Conservation (phyloP, 2,888 invertebrate species). For the Anorthoa munda region DNA sequence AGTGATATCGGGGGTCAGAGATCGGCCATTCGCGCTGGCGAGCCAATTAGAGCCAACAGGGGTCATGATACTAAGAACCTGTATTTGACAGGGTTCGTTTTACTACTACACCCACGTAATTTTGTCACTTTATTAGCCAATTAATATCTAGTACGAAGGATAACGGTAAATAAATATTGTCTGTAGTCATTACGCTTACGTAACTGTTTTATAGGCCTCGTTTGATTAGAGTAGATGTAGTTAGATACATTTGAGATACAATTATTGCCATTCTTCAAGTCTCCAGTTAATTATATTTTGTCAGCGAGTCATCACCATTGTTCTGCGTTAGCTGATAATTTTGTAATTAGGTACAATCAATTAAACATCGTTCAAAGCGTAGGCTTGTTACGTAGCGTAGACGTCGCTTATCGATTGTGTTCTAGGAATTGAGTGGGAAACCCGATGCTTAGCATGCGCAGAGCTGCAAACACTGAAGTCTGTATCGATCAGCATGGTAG, state of each 20-base stretch:
- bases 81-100: slow-evolving; percentile 80
- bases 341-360: slow-evolving; percentile 24
- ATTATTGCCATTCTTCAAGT: slow-evolving; percentile 19
- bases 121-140: slow-evolving; percentile 66
- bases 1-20: slow-evolving; percentile 86
- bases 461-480: slow-evolving; percentile 39
- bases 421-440: slow-evolving; percentile 29
- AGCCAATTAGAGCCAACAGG: slow-evolving; percentile 85
- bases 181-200: slow-evolving; percentile 33
- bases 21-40: slow-evolving; percentile 86
- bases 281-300: slow-evolving; percentile 29
- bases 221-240: slow-evolving; percentile 10
- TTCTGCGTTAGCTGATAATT: slow-evolving; percentile 13
- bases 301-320: slow-evolving; percentile 30
- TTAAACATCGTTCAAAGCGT: slow-evolving; percentile 15
- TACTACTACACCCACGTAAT: slow-evolving; percentile 81
- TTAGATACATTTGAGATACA: slow-evolving; percentile 19
- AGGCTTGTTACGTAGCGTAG: slow-evolving; percentile 9
- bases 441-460: slow-evolving; percentile 33
- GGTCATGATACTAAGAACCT: slow-evolving; percentile 81
- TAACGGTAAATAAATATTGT: slow-evolving; percentile 49
- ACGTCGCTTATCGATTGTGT: slow-evolving; percentile 20
- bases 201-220: slow-evolving; percentile 27
- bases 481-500: slow-evolving; percentile 51
- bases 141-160: slow-evolving; percentile 56